A percentile compares a stretch with the other conserved stretches of the same genome.
These are phyloP conservation scores for Microplitis mediator DNA, from an alignment of 1,140 invertebrate species.

Conservation along the genomic window DNA sequence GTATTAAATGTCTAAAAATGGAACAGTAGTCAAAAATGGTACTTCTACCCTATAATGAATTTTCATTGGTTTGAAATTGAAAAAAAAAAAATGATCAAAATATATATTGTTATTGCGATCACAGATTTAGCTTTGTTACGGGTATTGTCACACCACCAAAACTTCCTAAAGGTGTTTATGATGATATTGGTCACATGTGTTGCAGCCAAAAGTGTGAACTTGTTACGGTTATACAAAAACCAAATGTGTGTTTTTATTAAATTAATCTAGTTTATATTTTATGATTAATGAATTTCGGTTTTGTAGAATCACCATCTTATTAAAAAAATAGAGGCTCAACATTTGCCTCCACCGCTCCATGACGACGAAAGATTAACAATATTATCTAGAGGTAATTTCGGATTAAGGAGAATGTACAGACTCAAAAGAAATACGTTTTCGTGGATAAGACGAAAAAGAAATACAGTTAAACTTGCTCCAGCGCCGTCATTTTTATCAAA, in stretches of 20 bases:
- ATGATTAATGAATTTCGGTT: background rate
- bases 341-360: constrained; percentile 30
- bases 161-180: constrained; percentile 27
- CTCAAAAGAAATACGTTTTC: background rate
- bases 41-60: no score
- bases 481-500: constrained; percentile 24
- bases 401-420: background rate
- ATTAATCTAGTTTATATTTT: constrained; percentile 12
- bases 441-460: background rate
- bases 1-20: no score
- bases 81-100: background rate
- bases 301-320: constrained; percentile 27
- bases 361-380: constrained; percentile 5
- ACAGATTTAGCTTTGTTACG: constrained; percentile 28
- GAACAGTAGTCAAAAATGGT: no score
- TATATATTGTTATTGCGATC: background rate
- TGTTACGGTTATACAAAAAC: constrained; percentile 34
- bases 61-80: background rate
- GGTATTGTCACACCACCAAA: constrained; percentile 20
- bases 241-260: constrained; percentile 13
- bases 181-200: constrained; percentile 39
- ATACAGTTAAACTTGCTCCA: background rate
- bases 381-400: background rate
- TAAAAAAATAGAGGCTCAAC: constrained; percentile 18
- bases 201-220: constrained; percentile 35